Evolutionary conservation across 2,113 vertebrate species (phyloP), one percentile per base, ranked within the genome.

Genomic region (Serilophus lunatus): DNA sequence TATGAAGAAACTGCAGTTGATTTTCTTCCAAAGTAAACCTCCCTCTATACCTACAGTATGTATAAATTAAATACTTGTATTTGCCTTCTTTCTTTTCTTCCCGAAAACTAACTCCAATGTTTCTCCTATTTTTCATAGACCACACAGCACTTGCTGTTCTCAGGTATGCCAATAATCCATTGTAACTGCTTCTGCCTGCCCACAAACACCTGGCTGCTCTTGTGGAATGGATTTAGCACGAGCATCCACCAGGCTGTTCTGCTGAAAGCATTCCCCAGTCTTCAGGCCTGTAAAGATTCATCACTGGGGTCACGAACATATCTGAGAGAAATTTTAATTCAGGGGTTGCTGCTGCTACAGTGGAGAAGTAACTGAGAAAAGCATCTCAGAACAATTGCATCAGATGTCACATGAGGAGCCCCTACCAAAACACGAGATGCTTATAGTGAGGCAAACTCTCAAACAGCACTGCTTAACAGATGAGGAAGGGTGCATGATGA

Each of bases 181-280:
- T 89, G 72, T n/a, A 92, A 82, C 77, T 60, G 47, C 56, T 68
- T 75, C 75, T 81, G 76, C 69, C 82, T 74, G 90, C 76, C 82
- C 87, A 49, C 49, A 68, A 84, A 50, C 87, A 93, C 57, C 78
- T 74, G 81, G 51, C 51, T 11, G 5, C 51, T 47, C 72, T 40
- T 1, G 3, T 47, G 72, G 86, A 87, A 71, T 0, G 0, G 60
- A 85, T 60, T 60, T 71, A 83, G 20, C 4, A 1, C 8, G 10
- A 89, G 70, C 44, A 69, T 69, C 25, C 12, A 9, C 77, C 61
- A 66, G 56, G 69, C 25, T 86, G 56, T 28, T 83, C 83, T 88
- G 68, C 64, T 12, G 5, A 88, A 92, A 86, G 66, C 0, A 0
- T 13, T 72, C 42, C 31, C 53, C 40, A 26, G n/a, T 23, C 69